phyloP scores from a whole-genome alignment of 2,113 vertebrate genomes.

The Cyprinodon variegatus region DNA sequence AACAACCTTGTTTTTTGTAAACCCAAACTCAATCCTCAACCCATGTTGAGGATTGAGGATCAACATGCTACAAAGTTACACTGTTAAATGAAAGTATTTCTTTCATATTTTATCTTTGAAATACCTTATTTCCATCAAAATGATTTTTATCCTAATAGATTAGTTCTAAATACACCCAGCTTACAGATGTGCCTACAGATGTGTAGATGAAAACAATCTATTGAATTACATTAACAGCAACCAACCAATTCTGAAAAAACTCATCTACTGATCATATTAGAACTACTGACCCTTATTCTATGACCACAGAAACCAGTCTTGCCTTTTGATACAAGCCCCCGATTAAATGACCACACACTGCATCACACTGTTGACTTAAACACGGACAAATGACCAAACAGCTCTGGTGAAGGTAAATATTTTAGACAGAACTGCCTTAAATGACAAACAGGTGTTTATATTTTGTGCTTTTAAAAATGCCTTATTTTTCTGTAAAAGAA shows the following conservation, averaged over 20 bases:
- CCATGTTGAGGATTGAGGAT: no score
- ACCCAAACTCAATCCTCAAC: no score
- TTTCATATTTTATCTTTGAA: no score
- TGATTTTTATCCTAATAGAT: no score
- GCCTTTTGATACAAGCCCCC: background rate
- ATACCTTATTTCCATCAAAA: no score
- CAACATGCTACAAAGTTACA: no score
- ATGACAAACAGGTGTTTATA: constrained; percentile 48
- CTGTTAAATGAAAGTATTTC: no score
- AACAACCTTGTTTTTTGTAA: no score
- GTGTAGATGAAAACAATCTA: no score
- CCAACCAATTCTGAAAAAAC: no score
- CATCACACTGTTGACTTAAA: background rate
- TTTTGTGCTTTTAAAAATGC: constrained; percentile 21
- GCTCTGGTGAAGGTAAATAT: background rate
- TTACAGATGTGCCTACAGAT: no score
- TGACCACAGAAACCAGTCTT: background rate
- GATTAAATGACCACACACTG: background rate
- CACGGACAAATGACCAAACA: background rate
- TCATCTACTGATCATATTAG: background rate
- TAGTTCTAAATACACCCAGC: no score
- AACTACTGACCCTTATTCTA: background rate
- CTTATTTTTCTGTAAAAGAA: constrained; percentile 5
- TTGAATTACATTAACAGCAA: background rate
- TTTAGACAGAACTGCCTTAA: constrained; percentile 12